Conservation (phyloP, 1,140 invertebrate species). For the Drosophila fuyamai region DNA sequence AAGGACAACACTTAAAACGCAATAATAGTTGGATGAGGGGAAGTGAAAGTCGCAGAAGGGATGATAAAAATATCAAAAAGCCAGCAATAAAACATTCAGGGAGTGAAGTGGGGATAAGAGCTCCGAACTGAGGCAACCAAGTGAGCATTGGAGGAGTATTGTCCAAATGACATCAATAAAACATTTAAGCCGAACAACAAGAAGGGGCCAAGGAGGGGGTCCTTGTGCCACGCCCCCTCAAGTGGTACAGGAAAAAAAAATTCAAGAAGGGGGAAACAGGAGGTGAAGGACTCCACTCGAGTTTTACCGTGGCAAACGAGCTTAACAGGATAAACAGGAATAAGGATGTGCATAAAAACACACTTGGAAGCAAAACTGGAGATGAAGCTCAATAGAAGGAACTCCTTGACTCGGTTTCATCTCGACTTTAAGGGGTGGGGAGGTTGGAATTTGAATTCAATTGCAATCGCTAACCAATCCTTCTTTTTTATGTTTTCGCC, state of each 20-base stretch:
- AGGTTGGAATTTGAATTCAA: constrained; percentile 74
- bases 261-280: background rate
- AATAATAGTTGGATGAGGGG: constrained; percentile 17
- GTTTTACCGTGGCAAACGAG: constrained; percentile 40
- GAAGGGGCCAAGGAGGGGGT: constrained; percentile 3
- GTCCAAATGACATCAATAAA: constrained; percentile 79
- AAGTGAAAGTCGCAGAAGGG: background rate
- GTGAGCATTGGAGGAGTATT: constrained; percentile 58
- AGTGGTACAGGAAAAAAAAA: constrained; percentile 1
- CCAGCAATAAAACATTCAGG: constrained; percentile 67
- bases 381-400: constrained; percentile 10
- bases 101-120: constrained; percentile 23
- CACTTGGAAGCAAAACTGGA: constrained; percentile 34
- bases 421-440: constrained; percentile 64
- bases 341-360: constrained; percentile 48
- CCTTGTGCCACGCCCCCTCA: constrained; percentile 1
- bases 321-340: constrained; percentile 49
- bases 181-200: constrained; percentile 70
- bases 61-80: constrained; percentile 69
- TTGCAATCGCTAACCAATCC: constrained; percentile 60
- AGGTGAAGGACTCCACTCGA: constrained; percentile 16
- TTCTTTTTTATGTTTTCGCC: constrained; percentile 26
- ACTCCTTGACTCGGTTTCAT: constrained; percentile 61
- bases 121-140: constrained; percentile 43
- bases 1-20: constrained; percentile 54